phyloP scores from a whole-genome alignment of 2,888 invertebrate genomes.

The Bruchidius siliquastri region DNA sequence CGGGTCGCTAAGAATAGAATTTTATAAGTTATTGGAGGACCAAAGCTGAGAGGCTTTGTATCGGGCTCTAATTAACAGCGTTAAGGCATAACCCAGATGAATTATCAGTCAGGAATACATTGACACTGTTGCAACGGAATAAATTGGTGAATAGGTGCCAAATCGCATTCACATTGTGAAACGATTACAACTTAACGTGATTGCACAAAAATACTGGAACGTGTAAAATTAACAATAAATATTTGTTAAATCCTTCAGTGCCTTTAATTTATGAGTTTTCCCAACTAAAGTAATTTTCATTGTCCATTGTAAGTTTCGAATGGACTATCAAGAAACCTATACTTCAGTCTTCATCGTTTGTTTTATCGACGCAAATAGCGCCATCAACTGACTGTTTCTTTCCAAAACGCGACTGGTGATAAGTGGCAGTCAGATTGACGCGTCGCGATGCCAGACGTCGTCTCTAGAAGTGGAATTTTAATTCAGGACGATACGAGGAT shows the following conservation, averaged over 20 bases:
- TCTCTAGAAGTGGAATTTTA: not conserved
- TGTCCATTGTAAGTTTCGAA: no score
- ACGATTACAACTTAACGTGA: no score
- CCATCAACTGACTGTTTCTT: no score
- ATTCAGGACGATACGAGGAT: not conserved
- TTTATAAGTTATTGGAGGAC: not conserved
- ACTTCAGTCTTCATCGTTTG: no score
- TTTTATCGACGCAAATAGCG: no score
- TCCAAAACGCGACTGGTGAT: not conserved
- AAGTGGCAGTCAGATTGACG: not conserved
- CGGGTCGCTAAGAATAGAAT: constrained; percentile 11
- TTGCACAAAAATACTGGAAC: no score
- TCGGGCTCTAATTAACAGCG: not conserved
- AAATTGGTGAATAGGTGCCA: not conserved
- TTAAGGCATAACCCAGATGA: not conserved
- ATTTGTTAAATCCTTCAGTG: no score
- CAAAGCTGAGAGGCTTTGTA: not conserved
- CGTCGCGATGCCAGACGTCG: not conserved
- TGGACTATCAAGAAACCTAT: no score
- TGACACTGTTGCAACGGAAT: not conserved
- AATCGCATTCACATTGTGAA: not conserved
- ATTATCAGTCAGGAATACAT: not conserved
- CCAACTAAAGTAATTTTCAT: no score
- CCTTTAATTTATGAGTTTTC: no score
- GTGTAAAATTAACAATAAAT: no score